Evolutionary conservation across 2,888 invertebrate genomes (phyloP).

Genomic region (Troglohyphantes excavatus): DNA sequence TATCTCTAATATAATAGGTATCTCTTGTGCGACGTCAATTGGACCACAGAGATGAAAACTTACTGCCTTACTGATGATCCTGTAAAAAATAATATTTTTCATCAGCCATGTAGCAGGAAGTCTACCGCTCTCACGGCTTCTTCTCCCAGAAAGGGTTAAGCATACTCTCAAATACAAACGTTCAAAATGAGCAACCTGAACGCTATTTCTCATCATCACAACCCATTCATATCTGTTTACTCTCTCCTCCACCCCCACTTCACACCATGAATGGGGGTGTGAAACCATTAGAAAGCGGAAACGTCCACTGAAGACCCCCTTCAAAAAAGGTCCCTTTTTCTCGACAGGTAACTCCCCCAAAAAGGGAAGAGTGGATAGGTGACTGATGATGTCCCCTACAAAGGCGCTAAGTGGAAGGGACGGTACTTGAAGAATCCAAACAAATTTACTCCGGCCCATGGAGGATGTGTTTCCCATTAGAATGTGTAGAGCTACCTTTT

Average conservation of each 20-base stretch:
- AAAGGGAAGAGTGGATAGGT: neutral
- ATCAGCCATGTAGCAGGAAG: too few relatives aligned
- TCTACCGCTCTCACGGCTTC: too few relatives aligned
- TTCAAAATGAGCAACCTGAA: neutral
- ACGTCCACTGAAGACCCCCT: neutral
- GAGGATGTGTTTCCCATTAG: neutral
- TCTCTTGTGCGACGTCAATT: too few relatives aligned
- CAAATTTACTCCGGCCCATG: constrained; percentile 15
- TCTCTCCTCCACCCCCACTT: neutral
- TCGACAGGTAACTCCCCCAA: neutral
- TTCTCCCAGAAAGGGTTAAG: too few relatives aligned
- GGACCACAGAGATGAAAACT: too few relatives aligned
- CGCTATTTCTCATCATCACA: neutral
- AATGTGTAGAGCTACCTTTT: neutral
- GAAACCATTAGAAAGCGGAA: constrained; percentile 70
- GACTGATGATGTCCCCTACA: constrained; percentile 39
- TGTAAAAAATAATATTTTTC: too few relatives aligned
- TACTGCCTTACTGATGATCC: too few relatives aligned
- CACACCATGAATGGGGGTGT: neutral
- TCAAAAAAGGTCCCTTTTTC: too few relatives aligned
- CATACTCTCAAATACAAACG: too few relatives aligned
- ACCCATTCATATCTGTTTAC: neutral
- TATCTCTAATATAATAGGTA: too few relatives aligned
- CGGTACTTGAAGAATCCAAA: constrained; percentile 14
- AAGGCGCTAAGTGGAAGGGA: constrained; percentile 41